Evolutionary conservation across 2,888 invertebrate species (phyloP).

Genomic region (Chymomyza fuscimana): DNA sequence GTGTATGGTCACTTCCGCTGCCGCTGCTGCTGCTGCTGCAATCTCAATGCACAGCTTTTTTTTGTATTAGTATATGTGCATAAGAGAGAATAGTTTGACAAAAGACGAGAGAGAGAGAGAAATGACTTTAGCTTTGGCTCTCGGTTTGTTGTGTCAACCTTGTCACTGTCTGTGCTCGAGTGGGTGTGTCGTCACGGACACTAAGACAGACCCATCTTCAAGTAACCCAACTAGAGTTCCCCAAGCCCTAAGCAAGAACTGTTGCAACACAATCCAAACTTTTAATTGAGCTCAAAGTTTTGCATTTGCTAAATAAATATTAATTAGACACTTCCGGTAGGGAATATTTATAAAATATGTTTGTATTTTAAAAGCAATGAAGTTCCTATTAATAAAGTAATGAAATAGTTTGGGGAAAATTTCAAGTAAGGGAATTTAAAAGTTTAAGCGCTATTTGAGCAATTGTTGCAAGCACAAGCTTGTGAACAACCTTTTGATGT

Average conservation of each 20-base stretch:
- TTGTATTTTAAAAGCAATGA: neutral
- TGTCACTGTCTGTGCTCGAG: constrained; percentile 21
- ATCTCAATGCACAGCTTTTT: constrained; percentile 5
- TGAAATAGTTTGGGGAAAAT: no score
- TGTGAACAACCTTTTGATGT: no score
- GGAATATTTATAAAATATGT: neutral
- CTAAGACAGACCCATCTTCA: neutral
- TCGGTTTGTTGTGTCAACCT: neutral
- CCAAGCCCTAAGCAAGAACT: neutral
- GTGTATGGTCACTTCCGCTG: constrained; percentile 42
- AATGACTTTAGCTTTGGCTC: neutral
- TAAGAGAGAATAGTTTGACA: neutral
- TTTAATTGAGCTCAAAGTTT: constrained; percentile 3
- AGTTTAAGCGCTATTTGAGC: no score
- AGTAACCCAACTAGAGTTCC: neutral
- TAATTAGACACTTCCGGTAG: neutral
- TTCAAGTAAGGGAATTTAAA: no score
- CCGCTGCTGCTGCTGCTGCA: constrained; percentile 33
- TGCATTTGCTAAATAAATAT: neutral
- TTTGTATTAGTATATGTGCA: neutral
- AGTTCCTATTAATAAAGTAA: no score
- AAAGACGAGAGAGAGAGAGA: neutral
- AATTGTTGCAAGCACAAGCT: no score
- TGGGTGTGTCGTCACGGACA: constrained; percentile 39
- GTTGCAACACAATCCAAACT: neutral